These are phyloP conservation scores for Drosophila lacteicornis DNA, from an alignment of 1,140 invertebrate genomes.

Conservation along the genomic window DNA sequence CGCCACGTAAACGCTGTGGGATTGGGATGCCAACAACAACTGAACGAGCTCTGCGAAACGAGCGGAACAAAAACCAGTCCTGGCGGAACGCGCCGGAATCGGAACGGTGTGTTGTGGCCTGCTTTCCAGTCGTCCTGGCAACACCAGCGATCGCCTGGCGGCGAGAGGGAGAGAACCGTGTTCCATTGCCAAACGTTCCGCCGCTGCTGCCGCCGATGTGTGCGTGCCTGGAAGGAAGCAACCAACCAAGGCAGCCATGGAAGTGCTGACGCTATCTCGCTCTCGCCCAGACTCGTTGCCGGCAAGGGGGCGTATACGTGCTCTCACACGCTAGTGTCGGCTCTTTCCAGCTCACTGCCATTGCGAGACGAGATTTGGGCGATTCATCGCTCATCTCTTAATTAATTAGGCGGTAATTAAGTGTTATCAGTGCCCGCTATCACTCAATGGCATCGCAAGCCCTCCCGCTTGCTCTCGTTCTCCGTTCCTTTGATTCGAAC, in stretches of 20 bases:
- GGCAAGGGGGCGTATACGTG: constrained; percentile 57
- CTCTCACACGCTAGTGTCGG: constrained; percentile 32
- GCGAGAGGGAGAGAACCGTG: constrained; percentile 28
- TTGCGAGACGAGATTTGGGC: constrained; percentile 3
- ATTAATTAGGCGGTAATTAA: constrained; percentile 83
- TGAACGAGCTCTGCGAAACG: constrained; percentile 74
- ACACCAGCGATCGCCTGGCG: constrained; percentile 54
- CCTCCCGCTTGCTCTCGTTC: constrained; percentile 12
- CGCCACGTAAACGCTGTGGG: constrained; percentile 76
- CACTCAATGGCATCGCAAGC: constrained; percentile 36
- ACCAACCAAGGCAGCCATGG: constrained; percentile 61
- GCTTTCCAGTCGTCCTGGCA: constrained; percentile 78
- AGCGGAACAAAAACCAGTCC: constrained; percentile 74
- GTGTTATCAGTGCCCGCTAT: constrained; percentile 58
- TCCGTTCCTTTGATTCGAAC: constrained; percentile 4
- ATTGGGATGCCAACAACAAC: constrained; percentile 84
- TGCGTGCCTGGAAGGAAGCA: constrained; percentile 59
- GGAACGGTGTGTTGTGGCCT: constrained; percentile 52
- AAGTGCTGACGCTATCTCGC: constrained; percentile 42
- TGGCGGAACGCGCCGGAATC: constrained; percentile 52
- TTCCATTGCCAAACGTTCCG: constrained; percentile 51
- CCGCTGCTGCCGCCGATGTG: constrained; percentile 16
- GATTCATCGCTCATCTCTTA: constrained; percentile 54
- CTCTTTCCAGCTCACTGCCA: constrained; percentile 43
- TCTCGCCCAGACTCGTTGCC: constrained; percentile 33